These are phyloP conservation scores for Ctena decussata DNA, from an alignment of 2,888 invertebrate genomes.

Conservation along the genomic window DNA sequence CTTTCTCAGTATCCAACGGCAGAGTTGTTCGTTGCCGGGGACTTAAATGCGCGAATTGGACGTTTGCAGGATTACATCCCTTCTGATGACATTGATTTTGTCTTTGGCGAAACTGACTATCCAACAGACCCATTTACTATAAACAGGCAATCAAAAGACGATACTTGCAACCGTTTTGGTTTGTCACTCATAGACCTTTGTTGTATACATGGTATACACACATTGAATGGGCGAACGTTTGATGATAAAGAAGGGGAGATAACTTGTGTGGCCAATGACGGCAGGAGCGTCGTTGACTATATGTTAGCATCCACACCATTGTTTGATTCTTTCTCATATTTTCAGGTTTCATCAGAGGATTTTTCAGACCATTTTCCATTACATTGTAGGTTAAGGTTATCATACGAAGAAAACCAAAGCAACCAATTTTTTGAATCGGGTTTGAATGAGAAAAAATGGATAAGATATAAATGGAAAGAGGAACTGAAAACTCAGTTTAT, in stretches of 20 bases:
- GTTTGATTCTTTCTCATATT: conserved; percentile 11
- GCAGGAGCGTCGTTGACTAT: conserved; percentile 40
- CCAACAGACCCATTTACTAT: conserved; percentile 17
- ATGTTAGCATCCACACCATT: conserved; percentile 26
- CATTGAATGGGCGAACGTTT: conserved; percentile 24
- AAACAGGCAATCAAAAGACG: conserved; percentile 17
- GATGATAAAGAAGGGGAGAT: conserved; percentile 19
- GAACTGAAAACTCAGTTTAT: background rate
- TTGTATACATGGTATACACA: conserved; percentile 19
- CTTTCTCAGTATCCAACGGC: conserved; percentile 9
- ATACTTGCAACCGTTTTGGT: conserved; percentile 29
- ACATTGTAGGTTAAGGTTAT: background rate
- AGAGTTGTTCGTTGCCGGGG: conserved; percentile 28
- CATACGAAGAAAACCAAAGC: background rate
- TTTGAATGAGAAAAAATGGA: background rate
- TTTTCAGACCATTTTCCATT: conserved; percentile 33
- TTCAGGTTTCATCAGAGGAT: conserved; percentile 2
- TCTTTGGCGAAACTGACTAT: conserved; percentile 18
- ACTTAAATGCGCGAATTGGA: conserved; percentile 40
- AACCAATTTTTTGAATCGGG: background rate
- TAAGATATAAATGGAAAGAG: conserved; percentile 7
- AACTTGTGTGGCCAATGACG: conserved; percentile 29
- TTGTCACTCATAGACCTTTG: conserved; percentile 31
- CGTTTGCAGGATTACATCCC: conserved; percentile 26
- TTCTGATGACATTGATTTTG: conserved; percentile 22